phyloP scores from a whole-genome alignment of 2,797 vertebrate genomes.

The Dicrostonyx torquatus region DNA sequence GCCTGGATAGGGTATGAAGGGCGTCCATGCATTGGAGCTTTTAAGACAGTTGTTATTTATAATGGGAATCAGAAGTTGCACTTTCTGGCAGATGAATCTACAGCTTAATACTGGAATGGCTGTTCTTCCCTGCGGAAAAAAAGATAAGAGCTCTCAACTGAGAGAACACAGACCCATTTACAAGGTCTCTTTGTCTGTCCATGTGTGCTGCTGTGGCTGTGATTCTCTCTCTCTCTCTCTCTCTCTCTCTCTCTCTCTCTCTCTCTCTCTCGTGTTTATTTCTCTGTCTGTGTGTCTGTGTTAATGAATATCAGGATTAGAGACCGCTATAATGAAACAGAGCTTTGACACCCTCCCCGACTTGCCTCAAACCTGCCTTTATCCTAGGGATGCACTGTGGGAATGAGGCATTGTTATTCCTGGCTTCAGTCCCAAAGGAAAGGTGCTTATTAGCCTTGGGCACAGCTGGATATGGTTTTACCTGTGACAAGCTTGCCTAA shows the following conservation, averaged over 20 bases:
- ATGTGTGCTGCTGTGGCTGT: background rate
- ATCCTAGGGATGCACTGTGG: background rate
- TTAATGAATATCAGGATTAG: background rate
- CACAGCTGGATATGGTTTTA: background rate
- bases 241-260: background rate
- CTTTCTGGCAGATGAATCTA: background rate
- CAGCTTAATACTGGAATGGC: background rate
- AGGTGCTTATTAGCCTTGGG: background rate
- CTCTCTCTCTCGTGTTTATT: background rate
- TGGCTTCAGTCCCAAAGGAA: background rate
- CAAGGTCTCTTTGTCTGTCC: background rate
- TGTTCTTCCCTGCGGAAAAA: background rate
- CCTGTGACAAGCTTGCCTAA: background rate
- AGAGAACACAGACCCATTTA: background rate
- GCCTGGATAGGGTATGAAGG: background rate
- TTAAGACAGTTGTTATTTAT: background rate
- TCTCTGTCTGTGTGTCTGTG: background rate
- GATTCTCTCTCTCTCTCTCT: background rate
- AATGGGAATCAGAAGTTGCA: background rate
- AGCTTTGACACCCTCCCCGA: background rate
- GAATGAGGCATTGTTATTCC: background rate
- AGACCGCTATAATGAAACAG: background rate
- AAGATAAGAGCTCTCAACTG: background rate
- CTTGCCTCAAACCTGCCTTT: background rate
- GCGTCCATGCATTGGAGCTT: background rate